A percentile compares a stretch with the other conserved stretches of the same genome.
These are phyloP conservation scores for Spheniscus mendiculus DNA, from an alignment of 2,113 vertebrate species.

Conservation along the genomic window DNA sequence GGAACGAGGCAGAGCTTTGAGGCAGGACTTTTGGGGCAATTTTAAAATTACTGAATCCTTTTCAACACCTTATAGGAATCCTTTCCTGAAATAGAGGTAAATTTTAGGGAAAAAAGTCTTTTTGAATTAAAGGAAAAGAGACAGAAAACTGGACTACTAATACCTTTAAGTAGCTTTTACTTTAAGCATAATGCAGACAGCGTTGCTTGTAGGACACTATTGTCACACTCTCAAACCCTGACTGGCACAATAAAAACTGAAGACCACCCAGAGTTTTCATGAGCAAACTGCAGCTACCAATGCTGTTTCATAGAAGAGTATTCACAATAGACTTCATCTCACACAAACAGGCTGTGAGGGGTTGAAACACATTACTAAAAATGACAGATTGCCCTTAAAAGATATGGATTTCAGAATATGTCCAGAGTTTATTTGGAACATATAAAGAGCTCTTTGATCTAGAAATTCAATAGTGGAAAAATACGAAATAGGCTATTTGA, in stretches of 20 bases:
- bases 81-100: background rate
- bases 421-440: background rate
- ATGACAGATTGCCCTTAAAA: background rate
- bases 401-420: background rate
- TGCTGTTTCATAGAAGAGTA: background rate
- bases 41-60: background rate
- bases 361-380: background rate
- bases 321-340: background rate
- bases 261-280: constrained; percentile 10
- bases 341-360: accelerated
- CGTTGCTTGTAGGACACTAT: accelerated
- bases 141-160: background rate
- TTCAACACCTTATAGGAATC: background rate
- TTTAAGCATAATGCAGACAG: background rate
- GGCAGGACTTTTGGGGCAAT: background rate
- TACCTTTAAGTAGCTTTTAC: background rate
- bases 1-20: background rate
- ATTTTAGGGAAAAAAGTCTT: background rate
- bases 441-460: background rate
- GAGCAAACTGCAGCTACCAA: background rate
- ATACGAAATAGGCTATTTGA: background rate
- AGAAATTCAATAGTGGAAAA: background rate
- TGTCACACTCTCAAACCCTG: background rate
- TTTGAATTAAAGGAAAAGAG: background rate
- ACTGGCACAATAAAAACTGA: background rate